phyloP scores from a whole-genome alignment of 2,113 vertebrate genomes.

The Scophthalmus maximus region DNA sequence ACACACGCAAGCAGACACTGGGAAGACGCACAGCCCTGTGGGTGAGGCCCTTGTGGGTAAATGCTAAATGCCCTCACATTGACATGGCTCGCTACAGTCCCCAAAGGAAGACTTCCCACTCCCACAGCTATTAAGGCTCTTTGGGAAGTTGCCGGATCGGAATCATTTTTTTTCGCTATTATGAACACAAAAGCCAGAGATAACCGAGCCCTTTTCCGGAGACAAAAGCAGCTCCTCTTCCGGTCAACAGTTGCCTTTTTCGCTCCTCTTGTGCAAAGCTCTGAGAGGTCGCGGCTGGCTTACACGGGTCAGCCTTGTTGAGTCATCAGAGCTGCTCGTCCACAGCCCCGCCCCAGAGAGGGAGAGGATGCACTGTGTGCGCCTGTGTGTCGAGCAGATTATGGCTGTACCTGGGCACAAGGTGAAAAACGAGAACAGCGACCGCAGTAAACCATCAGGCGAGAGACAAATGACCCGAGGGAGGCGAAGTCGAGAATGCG shows the following conservation, averaged over 20 bases:
- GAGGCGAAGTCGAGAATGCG: no score
- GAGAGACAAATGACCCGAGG: no score
- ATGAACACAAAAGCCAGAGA: no score
- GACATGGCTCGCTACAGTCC: no score
- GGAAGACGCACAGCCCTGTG: conserved; percentile 12
- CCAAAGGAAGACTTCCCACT: not conserved
- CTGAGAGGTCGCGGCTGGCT: conserved; percentile 37
- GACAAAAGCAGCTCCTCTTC: conserved; percentile 20
- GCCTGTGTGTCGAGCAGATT: not conserved
- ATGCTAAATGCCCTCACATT: conserved; percentile 38
- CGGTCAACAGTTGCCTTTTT: conserved; percentile 36
- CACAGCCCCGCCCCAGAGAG: not conserved
- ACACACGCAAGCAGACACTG: conserved; percentile 25
- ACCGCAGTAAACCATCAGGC: not conserved
- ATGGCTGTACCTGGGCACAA: conserved; percentile 1
- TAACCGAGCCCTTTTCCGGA: conserved; percentile 18
- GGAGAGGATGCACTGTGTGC: not conserved
- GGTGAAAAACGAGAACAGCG: not conserved
- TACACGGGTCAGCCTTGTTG: conserved; percentile 22
- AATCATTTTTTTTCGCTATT: no score
- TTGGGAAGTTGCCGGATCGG: no score
- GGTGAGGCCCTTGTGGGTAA: conserved; percentile 23
- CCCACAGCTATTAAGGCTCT: not conserved
- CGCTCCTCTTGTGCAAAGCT: conserved; percentile 3
- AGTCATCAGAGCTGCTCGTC: conserved; percentile 31